A percentile compares a stretch with the other conserved stretches of the same genome.
phyloP scores from a whole-genome alignment of 2,888 invertebrate species.

The Sialis fuliginosa region DNA sequence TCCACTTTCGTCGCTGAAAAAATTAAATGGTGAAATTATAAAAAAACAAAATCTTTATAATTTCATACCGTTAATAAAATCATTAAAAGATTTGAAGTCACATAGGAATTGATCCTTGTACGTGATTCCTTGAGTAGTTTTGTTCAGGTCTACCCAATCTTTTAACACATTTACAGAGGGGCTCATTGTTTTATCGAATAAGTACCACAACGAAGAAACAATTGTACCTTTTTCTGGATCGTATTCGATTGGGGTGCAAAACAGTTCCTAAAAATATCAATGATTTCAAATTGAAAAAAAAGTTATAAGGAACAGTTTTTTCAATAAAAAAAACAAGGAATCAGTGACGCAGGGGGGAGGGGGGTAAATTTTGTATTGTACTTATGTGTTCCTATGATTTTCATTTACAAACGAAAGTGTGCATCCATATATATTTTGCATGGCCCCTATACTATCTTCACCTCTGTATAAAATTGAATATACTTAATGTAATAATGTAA shows the following conservation, averaged over 20 bases:
- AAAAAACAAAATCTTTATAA: not conserved
- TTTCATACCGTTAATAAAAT: conserved; percentile 31
- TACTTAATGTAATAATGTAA: too few species aligned
- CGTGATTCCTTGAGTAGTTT: conserved; percentile 25
- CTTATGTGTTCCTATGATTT: too few species aligned
- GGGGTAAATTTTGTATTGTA: too few species aligned
- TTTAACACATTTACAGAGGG: not conserved
- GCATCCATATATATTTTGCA: too few species aligned
- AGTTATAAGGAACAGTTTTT: too few species aligned
- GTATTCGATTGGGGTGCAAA: conserved; percentile 21
- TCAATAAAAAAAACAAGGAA: too few species aligned
- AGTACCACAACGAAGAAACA: conserved; percentile 18
- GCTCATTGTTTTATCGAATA: conserved; percentile 16
- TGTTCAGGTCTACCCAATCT: conserved; percentile 36
- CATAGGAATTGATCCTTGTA: conserved; percentile 35
- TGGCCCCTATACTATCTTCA: too few species aligned
- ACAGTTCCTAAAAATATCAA: conserved; percentile 22
- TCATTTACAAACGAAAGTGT: too few species aligned
- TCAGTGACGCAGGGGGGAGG: too few species aligned
- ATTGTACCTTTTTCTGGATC: conserved; percentile 18
- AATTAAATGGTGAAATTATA: conserved; percentile 10
- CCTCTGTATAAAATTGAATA: too few species aligned
- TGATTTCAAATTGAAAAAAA: too few species aligned
- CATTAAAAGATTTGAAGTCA: conserved; percentile 34
- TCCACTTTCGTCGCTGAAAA: conserved; percentile 43